Percentiles rank a stretch among this genome's conserved stretches.
Evolutionary conservation across 1,140 invertebrate genomes (phyloP).

Genomic region (Atta texana): DNA sequence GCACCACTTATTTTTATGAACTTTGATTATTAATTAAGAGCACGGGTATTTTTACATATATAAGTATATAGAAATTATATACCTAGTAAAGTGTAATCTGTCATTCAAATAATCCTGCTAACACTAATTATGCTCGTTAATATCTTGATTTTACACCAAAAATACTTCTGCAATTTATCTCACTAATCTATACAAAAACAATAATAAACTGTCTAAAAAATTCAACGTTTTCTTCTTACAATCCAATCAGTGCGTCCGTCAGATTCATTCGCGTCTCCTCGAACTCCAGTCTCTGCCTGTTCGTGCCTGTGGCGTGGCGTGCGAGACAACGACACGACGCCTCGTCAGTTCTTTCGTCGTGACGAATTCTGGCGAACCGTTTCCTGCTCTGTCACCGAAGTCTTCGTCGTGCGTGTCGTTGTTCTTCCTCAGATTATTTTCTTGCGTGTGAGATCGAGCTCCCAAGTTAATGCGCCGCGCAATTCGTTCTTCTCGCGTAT

Average conservation of each 20-base stretch:
- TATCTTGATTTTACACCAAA: neutral
- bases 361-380: slow-evolving; percentile 11
- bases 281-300: neutral
- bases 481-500: slow-evolving; percentile 65
- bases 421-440: neutral
- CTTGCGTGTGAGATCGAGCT: slow-evolving; percentile 13
- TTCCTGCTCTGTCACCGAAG: neutral
- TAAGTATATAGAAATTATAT: neutral
- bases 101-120: neutral
- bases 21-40: neutral
- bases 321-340: slow-evolving; percentile 6
- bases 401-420: neutral
- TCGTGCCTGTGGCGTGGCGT: neutral
- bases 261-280: slow-evolving; percentile 45
- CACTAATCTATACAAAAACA: neutral
- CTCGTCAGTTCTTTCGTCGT: neutral
- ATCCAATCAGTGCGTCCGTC: neutral
- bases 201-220: slow-evolving; percentile 1
- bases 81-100: neutral
- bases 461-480: neutral
- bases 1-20: neutral
- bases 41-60: neutral
- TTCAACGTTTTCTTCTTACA: slow-evolving; percentile 29
- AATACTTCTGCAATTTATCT: neutral
- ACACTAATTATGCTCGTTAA: neutral